Evolutionary conservation across 2,888 invertebrate genomes (phyloP), one percentile per base, ranked within the genome.

Genomic region (Eilema griseolum): DNA sequence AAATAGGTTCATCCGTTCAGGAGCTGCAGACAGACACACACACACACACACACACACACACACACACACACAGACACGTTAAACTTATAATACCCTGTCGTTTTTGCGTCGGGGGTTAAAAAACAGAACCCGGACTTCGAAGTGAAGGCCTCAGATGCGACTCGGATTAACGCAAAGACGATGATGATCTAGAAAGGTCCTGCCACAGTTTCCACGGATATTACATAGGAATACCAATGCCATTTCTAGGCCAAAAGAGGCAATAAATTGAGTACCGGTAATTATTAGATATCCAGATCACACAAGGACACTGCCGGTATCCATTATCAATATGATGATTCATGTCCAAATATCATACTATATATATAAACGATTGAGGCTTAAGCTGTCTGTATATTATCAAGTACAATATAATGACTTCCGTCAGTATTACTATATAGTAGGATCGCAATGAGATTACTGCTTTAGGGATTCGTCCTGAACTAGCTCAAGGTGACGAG

Each of bases 321-420:
- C 10, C 52, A n/a, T 52, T 28, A 59, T 28, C 10, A n/a, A n/a
- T 52, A n/a, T 52, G 52, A 52, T 12, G 46, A 28, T 24, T 5
- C 37, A 28, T 26, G 60, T 28, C 28, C n/a, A 16, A 57, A 68
- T 63, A 24, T 64, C 31, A 60, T 23, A 31, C 14, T 10, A 31
- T n/a, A 20, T 20, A 71, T n/a, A 69, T 72, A 56, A 59, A 65
- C 56, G 52, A 68, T 68, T 46, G 52, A 16, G 59, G 73, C 70
- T 71, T 74, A 75, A 41, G 66, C 69, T 46, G 68, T 61, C 33
- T 79, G 67, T 74, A 59, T 76, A 77, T 80, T 84, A 78, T 82
- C 81, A 80, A 82, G 77, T 79, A 67, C 70, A 70, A n/a, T 77
- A 72, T 77, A 78, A 84, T 72, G 16, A 76, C 71, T 82, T 82